Percentiles rank a stretch among this genome's conserved stretches.
Evolutionary conservation across 1,140 invertebrate genomes (phyloP).

Genomic region (Drosophila malerkotliana): DNA sequence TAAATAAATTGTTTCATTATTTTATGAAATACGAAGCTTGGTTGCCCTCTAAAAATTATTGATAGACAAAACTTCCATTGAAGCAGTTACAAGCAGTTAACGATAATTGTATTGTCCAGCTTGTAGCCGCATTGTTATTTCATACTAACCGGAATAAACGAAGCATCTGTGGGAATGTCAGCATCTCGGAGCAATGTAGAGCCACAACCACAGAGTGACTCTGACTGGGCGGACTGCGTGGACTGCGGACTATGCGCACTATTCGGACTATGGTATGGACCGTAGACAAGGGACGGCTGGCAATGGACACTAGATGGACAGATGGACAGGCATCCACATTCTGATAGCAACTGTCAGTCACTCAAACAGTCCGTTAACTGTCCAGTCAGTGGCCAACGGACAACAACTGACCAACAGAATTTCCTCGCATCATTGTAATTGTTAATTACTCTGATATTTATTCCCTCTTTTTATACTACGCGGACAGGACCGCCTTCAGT

Average conservation of each 20-base stretch:
- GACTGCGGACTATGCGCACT: neutral
- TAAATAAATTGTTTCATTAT: slow-evolving; percentile 13
- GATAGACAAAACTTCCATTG: neutral
- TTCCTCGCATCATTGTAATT: slow-evolving; percentile 75
- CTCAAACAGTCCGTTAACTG: slow-evolving; percentile 65
- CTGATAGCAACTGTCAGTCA: slow-evolving; percentile 72
- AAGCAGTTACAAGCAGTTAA: slow-evolving; percentile 7
- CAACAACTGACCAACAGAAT: slow-evolving; percentile 22
- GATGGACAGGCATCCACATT: slow-evolving; percentile 42
- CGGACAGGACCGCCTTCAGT: neutral
- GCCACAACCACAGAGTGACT: slow-evolving; percentile 30
- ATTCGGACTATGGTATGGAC: neutral
- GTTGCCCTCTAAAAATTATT: no score
- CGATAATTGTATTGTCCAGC: slow-evolving; percentile 29
- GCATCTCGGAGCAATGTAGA: slow-evolving; percentile 24
- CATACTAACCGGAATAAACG: slow-evolving; percentile 13
- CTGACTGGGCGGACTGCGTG: slow-evolving; percentile 2
- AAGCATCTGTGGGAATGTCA: slow-evolving; percentile 26
- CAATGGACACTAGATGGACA: slow-evolving; percentile 1
- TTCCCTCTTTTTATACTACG: slow-evolving; percentile 8
- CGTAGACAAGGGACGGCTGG: neutral
- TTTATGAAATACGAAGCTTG: slow-evolving; percentile 5
- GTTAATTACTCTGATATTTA: slow-evolving; percentile 74
- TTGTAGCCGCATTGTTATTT: slow-evolving; percentile 34
- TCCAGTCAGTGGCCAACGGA: neutral